Evolutionary conservation across 2,888 invertebrate species (phyloP).

Genomic region (Lasioglossum morio): DNA sequence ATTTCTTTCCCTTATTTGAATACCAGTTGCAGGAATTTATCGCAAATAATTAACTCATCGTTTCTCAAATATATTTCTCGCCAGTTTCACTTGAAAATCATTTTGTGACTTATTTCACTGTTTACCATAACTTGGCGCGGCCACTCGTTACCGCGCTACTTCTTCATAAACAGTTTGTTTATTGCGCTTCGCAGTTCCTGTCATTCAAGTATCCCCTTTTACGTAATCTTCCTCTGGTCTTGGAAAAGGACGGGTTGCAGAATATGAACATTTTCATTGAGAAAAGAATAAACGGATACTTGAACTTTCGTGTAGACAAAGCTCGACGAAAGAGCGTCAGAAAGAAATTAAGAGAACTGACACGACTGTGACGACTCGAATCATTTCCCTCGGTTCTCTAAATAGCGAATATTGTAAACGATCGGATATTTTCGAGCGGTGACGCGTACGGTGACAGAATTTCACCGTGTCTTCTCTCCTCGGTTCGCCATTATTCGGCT

Average conservation of each 20-base stretch:
- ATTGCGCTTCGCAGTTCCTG: background rate
- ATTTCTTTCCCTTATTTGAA: background rate
- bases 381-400: background rate
- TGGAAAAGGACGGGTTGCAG: background rate
- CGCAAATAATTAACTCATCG: background rate
- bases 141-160: background rate
- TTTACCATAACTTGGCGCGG: background rate
- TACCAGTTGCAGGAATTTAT: background rate
- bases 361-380: background rate
- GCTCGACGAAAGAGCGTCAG: background rate
- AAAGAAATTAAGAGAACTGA: background rate
- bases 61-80: background rate
- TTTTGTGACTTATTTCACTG: background rate
- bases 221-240: background rate
- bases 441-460: background rate
- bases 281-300: background rate
- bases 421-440: background rate
- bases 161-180: background rate
- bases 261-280: background rate
- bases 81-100: background rate
- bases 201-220: background rate
- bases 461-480: background rate
- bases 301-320: background rate
- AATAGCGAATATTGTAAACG: background rate
- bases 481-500: conserved; percentile 25